Percentiles rank a stretch among this genome's conserved stretches.
phyloP scores from a whole-genome alignment of 2,797 vertebrate genomes.

The Morelia viridis region DNA sequence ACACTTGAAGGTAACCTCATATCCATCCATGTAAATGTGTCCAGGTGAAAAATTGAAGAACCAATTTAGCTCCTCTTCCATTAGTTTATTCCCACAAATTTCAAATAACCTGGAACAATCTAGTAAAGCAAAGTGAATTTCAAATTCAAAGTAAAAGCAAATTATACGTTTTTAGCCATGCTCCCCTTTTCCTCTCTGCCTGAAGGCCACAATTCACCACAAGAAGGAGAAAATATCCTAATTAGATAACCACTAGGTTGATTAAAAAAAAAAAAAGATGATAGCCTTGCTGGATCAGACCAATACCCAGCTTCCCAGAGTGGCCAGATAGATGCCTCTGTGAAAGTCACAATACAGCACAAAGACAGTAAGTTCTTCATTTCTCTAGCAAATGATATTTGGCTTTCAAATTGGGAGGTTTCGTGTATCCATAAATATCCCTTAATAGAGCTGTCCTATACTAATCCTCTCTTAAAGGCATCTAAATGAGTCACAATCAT shows the following conservation, averaged over 20 bases:
- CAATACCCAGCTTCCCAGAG: not conserved
- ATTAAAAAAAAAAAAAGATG: not conserved
- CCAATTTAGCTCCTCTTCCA: not conserved
- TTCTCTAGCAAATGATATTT: not conserved
- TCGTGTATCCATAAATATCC: not conserved
- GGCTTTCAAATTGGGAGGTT: not conserved
- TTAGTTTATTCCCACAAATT: not conserved
- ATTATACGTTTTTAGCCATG: not conserved
- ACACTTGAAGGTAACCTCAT: not conserved
- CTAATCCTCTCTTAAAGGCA: not conserved
- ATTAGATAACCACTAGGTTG: not conserved
- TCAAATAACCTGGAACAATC: not conserved
- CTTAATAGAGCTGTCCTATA: not conserved
- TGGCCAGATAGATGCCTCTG: not conserved
- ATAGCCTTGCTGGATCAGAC: not conserved
- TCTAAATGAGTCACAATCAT: not conserved
- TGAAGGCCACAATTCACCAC: not conserved
- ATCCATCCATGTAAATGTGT: not conserved
- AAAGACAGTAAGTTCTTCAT: not conserved
- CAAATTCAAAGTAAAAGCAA: not conserved
- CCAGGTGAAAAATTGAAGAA: not conserved
- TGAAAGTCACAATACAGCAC: not conserved
- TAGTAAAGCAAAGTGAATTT: not conserved
- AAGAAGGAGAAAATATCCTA: not conserved
- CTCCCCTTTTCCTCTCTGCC: not conserved